phyloP scores from a whole-genome alignment of 2,113 vertebrate species.

The Numenius arquata region DNA sequence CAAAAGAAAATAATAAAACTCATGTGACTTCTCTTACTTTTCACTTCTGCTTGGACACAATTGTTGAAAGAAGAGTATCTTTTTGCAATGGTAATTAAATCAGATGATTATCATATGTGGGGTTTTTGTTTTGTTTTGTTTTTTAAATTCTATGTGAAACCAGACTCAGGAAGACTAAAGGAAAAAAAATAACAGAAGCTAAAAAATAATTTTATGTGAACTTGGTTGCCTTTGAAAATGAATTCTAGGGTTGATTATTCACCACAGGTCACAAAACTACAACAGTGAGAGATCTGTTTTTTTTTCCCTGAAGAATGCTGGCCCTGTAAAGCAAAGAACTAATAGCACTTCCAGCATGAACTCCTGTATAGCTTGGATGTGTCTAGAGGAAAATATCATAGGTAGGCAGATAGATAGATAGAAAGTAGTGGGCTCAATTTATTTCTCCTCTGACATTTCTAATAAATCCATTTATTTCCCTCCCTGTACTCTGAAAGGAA shows the following conservation, averaged over 20 bases:
- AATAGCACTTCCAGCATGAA: not conserved
- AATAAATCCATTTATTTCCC: slow-evolving; percentile 1
- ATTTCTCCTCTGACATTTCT: not conserved
- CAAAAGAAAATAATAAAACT: not conserved
- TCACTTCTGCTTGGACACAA: not conserved
- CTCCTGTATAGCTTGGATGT: not conserved
- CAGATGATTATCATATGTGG: rapidly evolving
- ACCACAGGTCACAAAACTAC: not conserved
- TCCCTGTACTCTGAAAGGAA: not conserved
- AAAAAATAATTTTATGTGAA: not conserved
- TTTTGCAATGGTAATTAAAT: not conserved
- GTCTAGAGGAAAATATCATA: not conserved
- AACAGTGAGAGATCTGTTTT: not conserved
- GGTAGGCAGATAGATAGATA: not conserved
- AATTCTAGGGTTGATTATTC: not conserved
- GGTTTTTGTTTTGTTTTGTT: not conserved
- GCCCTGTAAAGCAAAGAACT: not conserved
- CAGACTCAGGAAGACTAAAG: not conserved
- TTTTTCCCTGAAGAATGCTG: not conserved
- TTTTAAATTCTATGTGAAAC: not conserved
- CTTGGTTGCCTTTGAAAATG: not conserved
- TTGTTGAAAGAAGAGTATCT: not conserved
- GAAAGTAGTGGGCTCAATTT: not conserved
- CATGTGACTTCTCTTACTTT: not conserved
- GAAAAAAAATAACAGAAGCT: not conserved